A percentile compares a stretch with the other conserved stretches of the same genome.
Evolutionary conservation across 2,113 vertebrate species (phyloP).

Genomic region (Calyptommatus sinebrachiatus): DNA sequence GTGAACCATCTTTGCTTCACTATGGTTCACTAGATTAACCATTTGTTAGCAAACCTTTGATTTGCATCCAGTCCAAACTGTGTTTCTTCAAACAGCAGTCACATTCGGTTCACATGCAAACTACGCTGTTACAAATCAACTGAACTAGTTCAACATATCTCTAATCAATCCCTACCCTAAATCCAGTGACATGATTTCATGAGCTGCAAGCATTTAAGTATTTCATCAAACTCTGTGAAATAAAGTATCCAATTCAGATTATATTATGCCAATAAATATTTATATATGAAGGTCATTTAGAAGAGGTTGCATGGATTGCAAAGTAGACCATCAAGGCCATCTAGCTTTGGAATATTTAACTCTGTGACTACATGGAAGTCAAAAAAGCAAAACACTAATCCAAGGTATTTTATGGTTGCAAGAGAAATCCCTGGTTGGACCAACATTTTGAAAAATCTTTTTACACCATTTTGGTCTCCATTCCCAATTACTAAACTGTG

Average conservation of each 20-base stretch:
- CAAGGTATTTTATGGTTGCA: neutral
- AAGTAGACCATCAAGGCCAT: neutral
- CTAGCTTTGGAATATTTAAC: accelerated
- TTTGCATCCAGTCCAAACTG: too few species aligned
- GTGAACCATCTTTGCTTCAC: too few species aligned
- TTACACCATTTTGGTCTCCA: neutral
- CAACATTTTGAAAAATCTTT: neutral
- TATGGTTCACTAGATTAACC: too few species aligned
- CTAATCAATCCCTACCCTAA: neutral
- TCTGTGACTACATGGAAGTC: neutral
- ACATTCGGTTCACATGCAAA: too few species aligned
- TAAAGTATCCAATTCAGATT: neutral
- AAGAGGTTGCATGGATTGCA: neutral
- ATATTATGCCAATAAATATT: neutral
- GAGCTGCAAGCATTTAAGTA: neutral
- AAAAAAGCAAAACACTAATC: neutral
- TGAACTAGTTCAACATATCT: neutral
- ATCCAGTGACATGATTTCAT: neutral
- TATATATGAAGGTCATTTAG: neutral
- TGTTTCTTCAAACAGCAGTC: too few species aligned
- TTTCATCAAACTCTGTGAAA: neutral
- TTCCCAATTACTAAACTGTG: neutral
- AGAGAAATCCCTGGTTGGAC: neutral
- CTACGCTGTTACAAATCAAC: too few species aligned
- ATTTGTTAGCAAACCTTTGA: too few species aligned